phyloP scores from a whole-genome alignment of 2,888 invertebrate genomes.

The Odontocolon sp. region DNA sequence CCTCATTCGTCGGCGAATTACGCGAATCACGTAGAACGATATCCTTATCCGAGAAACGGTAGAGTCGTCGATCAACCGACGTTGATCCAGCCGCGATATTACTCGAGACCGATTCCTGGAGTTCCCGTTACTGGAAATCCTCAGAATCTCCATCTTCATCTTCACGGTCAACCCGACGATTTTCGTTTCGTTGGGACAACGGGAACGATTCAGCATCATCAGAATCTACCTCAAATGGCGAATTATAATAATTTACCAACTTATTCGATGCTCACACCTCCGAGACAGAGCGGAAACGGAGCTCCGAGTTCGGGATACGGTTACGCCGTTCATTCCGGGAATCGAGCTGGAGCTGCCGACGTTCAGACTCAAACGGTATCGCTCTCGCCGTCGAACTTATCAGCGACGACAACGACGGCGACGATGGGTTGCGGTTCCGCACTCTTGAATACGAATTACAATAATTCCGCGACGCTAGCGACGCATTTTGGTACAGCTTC shows the following conservation, averaged over 20 bases:
- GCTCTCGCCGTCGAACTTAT: constrained; percentile 54
- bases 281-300: constrained; percentile 54
- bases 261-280: constrained; percentile 66
- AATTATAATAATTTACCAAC: constrained; percentile 66
- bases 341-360: constrained; percentile 66
- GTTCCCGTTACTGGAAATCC: constrained; percentile 55
- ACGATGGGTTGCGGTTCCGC: constrained; percentile 22
- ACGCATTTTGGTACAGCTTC: constrained; percentile 54
- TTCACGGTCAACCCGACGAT: constrained; percentile 73
- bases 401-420: constrained; percentile 35
- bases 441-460: constrained; percentile 31
- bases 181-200: constrained; percentile 65
- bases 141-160: constrained; percentile 73
- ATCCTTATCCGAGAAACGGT: constrained; percentile 75
- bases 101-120: constrained; percentile 67
- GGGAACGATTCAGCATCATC: constrained; percentile 70
- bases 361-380: constrained; percentile 73
- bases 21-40: constrained; percentile 76
- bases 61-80: constrained; percentile 57
- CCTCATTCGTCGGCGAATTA: constrained; percentile 74
- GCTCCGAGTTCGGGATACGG: constrained; percentile 49
- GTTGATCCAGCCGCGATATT: constrained; percentile 68
- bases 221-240: constrained; percentile 66
- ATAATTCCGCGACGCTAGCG: constrained; percentile 12
- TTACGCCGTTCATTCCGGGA: constrained; percentile 52